phyloP scores from a whole-genome alignment of 2,113 vertebrate genomes.

The Mustela lutreola region DNA sequence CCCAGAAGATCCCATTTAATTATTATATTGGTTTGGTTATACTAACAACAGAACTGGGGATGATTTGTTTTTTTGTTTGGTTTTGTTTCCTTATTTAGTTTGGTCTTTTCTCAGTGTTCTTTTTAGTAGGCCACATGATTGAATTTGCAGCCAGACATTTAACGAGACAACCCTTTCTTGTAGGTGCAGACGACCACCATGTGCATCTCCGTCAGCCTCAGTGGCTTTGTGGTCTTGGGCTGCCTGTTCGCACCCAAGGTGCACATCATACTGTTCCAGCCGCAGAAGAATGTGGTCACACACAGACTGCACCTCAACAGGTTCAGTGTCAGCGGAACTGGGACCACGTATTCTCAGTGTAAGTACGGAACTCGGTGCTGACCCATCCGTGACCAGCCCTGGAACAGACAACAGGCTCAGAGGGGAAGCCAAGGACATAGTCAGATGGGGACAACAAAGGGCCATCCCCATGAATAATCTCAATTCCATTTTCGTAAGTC shows the following conservation, averaged over 20 bases:
- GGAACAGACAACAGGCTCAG: background rate
- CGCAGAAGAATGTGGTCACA: slow-evolving; percentile 98
- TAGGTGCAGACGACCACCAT: slow-evolving; percentile 99
- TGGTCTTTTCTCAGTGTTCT: background rate
- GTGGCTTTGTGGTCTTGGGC: slow-evolving; percentile 98
- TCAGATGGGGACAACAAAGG: background rate
- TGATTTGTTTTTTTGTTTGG: background rate
- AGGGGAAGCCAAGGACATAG: background rate
- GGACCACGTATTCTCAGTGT: slow-evolving; percentile 96
- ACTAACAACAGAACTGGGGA: background rate
- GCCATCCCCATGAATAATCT: background rate
- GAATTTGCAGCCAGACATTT: background rate
- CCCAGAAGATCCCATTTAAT: background rate
- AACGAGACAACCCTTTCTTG: slow-evolving; percentile 71
- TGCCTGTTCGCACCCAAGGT: slow-evolving; percentile 99
- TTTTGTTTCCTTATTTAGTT: background rate
- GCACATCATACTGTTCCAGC: slow-evolving; percentile 99
- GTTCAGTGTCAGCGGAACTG: slow-evolving; percentile 97
- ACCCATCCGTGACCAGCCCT: background rate
- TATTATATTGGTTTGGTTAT: background rate
- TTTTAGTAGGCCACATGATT: background rate
- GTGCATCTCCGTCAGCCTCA: slow-evolving; percentile 99
- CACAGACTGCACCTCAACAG: slow-evolving; percentile 98
- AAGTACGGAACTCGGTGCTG: slow-evolving; percentile 79
- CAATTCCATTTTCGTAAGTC: background rate